Evolutionary conservation across 35 echinoderm and acorn worm species (phyloP), one percentile per base, ranked within the genome.

Genomic region (Lytechinus variegatus): DNA sequence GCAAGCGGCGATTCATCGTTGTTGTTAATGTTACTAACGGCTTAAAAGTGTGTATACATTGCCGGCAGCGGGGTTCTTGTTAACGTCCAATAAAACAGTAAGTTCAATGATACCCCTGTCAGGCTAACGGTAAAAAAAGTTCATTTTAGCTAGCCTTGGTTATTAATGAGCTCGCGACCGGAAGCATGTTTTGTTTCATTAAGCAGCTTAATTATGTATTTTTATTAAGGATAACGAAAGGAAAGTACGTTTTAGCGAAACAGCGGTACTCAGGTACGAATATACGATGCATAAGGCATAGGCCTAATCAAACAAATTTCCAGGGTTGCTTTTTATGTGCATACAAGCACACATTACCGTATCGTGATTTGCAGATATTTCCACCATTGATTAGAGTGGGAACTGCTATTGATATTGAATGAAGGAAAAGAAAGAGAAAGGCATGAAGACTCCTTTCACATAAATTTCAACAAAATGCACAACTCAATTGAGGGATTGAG

Each of bases 161-260:
- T 8, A 79, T 19, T 79, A 79, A 79, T 79, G 66, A 79, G 21
- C 21, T 79, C 7, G 16, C 66, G 3, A 16, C 12, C 66, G 66
- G 66, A 79, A 79, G 66, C 66, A 79, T 79, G 33, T 79, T 79
- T n/a, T 71, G 56, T 79, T 79, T 79, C 66, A 79, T 79, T 21
- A 79, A 8, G 66, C 4, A 24, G 66, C 66, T 24, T 79, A 24
- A 79, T 27, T 7, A 79, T 79, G 16, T 21, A 79, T 24, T 79
- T 79, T 24, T 24, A 79, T 24, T 79, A n/a, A 79, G 6, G 2
- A 5, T 71, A 71, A 79, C 66, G 19, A 60, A 16, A 79, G 19
- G 61, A 79, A n/a, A 58, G 8, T 11, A 58, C 56, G 8, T 58
- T 11, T 24, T 4, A 5, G n/a, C 4, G 66, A 16, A 16, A n/a